Percentiles rank a stretch among this genome's conserved stretches.
Evolutionary conservation across 2,113 vertebrate genomes (phyloP).

Genomic region (Gymnogyps californianus): DNA sequence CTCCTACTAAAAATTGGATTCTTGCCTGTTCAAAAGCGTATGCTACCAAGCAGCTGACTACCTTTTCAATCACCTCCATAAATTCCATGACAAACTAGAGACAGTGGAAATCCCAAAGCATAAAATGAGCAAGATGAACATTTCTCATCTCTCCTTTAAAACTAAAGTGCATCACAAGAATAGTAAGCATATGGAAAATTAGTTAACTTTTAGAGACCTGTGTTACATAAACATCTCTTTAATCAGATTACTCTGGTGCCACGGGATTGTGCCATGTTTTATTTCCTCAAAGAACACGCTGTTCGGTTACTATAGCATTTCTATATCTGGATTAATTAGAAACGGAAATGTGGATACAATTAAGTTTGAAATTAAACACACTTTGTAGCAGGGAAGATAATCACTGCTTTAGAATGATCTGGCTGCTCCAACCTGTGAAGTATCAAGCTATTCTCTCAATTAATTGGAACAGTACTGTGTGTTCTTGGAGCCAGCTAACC

Average conservation of each 20-base stretch:
- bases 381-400: constrained; percentile 68
- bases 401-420: constrained; percentile 68
- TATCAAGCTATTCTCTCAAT: constrained; percentile 48
- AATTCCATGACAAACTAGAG: constrained; percentile 19
- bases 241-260: constrained; percentile 50
- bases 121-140: background rate
- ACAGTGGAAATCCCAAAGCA: constrained; percentile 16
- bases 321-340: constrained; percentile 75
- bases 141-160: constrained; percentile 39
- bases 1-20: background rate
- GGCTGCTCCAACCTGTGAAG: constrained; percentile 49
- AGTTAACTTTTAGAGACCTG: constrained; percentile 23
- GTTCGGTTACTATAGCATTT: constrained; percentile 72
- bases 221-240: constrained; percentile 47
- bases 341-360: constrained; percentile 71
- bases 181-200: constrained; percentile 30
- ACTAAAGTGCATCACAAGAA: background rate
- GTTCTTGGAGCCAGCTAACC: background rate
- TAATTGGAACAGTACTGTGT: constrained; percentile 57
- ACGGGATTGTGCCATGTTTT: constrained; percentile 19
- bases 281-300: constrained; percentile 64
- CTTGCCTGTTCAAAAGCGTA: background rate
- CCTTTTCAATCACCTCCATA: background rate
- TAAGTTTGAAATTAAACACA: constrained; percentile 75
- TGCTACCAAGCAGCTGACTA: background rate